Percentiles rank a stretch among this genome's conserved stretches.
These are phyloP conservation scores for Sebastes oblongus DNA, from an alignment of 2,797 vertebrate species.

Conservation along the genomic window DNA sequence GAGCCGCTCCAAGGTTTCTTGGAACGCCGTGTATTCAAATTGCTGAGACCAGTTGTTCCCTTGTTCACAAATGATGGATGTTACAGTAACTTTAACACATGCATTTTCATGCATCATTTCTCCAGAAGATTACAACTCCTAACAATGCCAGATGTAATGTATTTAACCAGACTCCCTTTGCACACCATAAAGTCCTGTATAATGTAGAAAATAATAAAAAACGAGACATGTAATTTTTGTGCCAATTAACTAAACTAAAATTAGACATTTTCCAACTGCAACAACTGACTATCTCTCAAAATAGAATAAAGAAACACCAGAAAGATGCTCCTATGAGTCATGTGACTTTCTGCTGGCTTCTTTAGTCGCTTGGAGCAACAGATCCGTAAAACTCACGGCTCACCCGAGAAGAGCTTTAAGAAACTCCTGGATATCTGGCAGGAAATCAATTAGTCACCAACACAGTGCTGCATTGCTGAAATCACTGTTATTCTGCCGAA, in stretches of 20 bases:
- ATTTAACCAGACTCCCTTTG: conserved; percentile 5
- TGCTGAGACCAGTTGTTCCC: conserved; percentile 10
- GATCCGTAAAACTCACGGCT: conserved; percentile 17
- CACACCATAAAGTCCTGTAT: not conserved
- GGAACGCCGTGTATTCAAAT: not conserved
- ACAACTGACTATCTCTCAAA: not conserved
- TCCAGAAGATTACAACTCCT: conserved; percentile 8
- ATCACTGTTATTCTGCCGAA: conserved; percentile 17
- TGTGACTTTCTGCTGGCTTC: conserved; percentile 22
- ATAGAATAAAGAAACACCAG: not conserved
- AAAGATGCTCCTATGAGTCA: conserved; percentile 31
- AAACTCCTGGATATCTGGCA: conserved; percentile 40
- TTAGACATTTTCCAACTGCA: not conserved
- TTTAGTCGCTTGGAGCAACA: not conserved
- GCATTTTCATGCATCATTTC: conserved; percentile 43
- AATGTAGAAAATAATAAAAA: conserved; percentile 2
- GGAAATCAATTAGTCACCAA: conserved; percentile 40
- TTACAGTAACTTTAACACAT: conserved; percentile 12
- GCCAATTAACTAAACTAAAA: not conserved
- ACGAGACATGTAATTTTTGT: not conserved
- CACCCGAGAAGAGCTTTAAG: conserved; percentile 18
- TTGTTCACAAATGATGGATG: conserved; percentile 42
- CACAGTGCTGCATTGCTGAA: conserved; percentile 34
- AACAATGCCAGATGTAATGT: conserved; percentile 21
- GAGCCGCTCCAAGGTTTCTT: not conserved